Percentiles rank a stretch among this genome's conserved stretches.
phyloP scores from a whole-genome alignment of 2,888 invertebrate species.

The Micoletzkya japonica region DNA sequence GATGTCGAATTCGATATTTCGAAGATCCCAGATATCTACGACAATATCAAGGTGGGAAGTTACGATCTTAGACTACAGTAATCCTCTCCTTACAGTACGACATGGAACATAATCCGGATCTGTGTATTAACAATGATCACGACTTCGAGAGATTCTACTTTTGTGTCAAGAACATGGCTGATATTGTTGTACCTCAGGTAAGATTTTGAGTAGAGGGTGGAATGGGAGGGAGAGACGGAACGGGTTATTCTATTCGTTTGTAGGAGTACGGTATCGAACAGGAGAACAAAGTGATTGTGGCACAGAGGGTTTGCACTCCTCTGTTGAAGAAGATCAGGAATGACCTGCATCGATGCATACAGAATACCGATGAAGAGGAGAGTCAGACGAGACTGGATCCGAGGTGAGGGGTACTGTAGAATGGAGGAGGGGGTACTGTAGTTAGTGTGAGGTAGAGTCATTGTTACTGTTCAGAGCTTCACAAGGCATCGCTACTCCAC shows the following conservation, averaged over 20 bases:
- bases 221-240: neutral
- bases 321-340: constrained; percentile 79
- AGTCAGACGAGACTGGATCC: constrained; percentile 94
- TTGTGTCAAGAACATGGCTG: constrained; percentile 93
- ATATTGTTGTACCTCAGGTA: constrained; percentile 95
- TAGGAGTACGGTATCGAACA: constrained; percentile 93
- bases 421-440: neutral
- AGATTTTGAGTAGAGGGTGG: constrained; percentile 59
- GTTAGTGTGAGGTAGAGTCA: neutral
- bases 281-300: constrained; percentile 92
- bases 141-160: constrained; percentile 73
- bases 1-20: constrained; percentile 86
- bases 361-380: constrained; percentile 80
- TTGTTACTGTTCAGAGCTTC: constrained; percentile 50
- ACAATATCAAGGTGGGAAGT: constrained; percentile 95
- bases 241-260: neutral
- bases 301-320: constrained; percentile 95
- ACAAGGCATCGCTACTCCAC: constrained; percentile 91
- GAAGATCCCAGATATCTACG: constrained; percentile 98
- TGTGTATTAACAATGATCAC: constrained; percentile 68
- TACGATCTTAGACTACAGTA: constrained; percentile 67
- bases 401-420: constrained; percentile 69
- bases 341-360: constrained; percentile 87
- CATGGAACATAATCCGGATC: constrained; percentile 91
- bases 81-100: constrained; percentile 69